phyloP scores from a whole-genome alignment of 2,888 invertebrate species.

The Scelioninae gen. 1 region DNA sequence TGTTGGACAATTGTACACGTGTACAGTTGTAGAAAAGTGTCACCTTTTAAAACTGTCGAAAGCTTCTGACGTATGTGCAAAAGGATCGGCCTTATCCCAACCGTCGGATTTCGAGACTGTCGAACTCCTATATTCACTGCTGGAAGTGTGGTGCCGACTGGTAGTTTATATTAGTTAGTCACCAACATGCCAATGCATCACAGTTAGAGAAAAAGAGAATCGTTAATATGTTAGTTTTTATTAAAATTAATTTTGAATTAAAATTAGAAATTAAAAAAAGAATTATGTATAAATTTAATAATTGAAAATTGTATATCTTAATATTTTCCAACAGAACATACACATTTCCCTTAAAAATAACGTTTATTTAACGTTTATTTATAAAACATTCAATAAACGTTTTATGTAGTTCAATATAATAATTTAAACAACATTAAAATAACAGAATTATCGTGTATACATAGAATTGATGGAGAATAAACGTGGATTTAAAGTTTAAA shows the following conservation, averaged over 20 bases:
- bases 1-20: not conserved
- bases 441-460: no score
- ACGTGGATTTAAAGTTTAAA: no score
- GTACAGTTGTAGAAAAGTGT: conserved; percentile 69
- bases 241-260: not conserved
- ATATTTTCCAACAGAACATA: no score
- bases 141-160: conserved; percentile 83
- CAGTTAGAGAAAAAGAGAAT: conserved; percentile 70
- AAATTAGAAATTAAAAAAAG: not conserved
- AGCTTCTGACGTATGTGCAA: conserved; percentile 79
- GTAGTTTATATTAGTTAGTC: conserved; percentile 76
- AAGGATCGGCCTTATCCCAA: conserved; percentile 81
- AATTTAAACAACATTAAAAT: no score
- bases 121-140: conserved; percentile 83
- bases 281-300: no score
- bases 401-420: no score
- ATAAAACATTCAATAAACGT: no score
- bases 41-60: conserved; percentile 84
- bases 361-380: no score
- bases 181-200: conserved; percentile 79
- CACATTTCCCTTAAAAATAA: no score
- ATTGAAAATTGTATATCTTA: no score
- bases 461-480: no score
- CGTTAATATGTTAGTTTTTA: conserved; percentile 74
- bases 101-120: conserved; percentile 82